These are phyloP conservation scores for Oreochromis mossambicus DNA, from an alignment of 2,797 vertebrate genomes.

Conservation along the genomic window DNA sequence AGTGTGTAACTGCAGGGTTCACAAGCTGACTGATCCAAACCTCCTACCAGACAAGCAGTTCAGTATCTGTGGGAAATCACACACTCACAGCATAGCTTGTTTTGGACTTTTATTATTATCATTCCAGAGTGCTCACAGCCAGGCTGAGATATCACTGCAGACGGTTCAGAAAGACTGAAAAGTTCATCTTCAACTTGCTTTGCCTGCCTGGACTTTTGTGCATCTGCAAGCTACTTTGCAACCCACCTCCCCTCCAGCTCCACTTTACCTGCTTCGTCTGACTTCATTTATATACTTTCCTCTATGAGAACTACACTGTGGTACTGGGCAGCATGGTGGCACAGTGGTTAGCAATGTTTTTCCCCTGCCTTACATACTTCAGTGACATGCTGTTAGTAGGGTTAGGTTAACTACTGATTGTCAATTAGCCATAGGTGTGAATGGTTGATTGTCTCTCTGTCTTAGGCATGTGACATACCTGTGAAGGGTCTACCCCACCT, in stretches of 20 bases:
- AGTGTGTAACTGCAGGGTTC: not conserved
- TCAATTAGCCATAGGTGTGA: accelerated
- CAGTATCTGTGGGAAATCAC: not conserved
- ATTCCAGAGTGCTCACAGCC: not conserved
- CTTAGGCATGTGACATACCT: not conserved
- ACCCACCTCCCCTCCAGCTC: not conserved
- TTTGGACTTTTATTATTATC: not conserved
- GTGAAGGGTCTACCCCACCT: not conserved
- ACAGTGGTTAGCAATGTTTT: not conserved
- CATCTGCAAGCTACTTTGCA: not conserved
- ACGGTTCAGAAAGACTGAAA: not conserved
- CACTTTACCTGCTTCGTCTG: not conserved
- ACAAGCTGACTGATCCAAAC: not conserved
- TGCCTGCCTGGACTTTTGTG: not conserved
- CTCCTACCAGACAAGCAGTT: not conserved
- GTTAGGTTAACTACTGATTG: not conserved
- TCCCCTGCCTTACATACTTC: not conserved
- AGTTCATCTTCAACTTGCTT: not conserved
- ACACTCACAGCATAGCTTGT: not conserved
- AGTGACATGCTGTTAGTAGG: not conserved
- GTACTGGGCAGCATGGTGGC: not conserved
- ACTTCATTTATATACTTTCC: not conserved
- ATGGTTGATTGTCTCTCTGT: not conserved
- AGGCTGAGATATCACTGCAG: not conserved
- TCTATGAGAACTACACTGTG: not conserved